Conservation (phyloP, 2,888 invertebrate genomes). For the Melolontha melolontha region DNA sequence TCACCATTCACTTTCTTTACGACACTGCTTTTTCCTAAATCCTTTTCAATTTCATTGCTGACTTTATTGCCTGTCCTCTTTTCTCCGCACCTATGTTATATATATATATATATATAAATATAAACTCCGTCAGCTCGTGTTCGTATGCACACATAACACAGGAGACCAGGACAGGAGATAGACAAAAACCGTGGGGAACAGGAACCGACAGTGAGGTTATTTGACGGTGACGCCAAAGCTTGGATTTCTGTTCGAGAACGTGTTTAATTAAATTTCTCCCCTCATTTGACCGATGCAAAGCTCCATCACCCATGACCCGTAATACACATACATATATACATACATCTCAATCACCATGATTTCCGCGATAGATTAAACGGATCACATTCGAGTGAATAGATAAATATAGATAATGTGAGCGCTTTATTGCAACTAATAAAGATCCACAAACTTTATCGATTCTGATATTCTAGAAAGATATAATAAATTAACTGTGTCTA, state of each 20-base stretch:
- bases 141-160: background rate
- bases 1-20: conserved; percentile 22
- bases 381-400: conserved; percentile 7
- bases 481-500: too few species aligned
- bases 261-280: conserved; percentile 31
- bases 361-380: background rate
- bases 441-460: background rate
- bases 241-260: conserved; percentile 30
- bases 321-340: conserved; percentile 15
- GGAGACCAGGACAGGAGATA: background rate
- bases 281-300: conserved; percentile 23
- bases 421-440: background rate
- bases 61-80: conserved; percentile 24
- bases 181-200: conserved; percentile 7
- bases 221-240: conserved; percentile 24
- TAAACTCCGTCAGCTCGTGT: conserved; percentile 1
- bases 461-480: background rate
- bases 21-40: conserved; percentile 26
- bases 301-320: conserved; percentile 14
- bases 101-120: background rate
- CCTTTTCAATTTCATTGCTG: conserved; percentile 32
- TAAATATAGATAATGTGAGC: background rate
- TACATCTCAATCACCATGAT: conserved; percentile 15
- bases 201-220: conserved; percentile 9
- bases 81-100: conserved; percentile 5